Conservation (phyloP, 2,797 vertebrate genomes). For the Artibeus lituratus region DNA sequence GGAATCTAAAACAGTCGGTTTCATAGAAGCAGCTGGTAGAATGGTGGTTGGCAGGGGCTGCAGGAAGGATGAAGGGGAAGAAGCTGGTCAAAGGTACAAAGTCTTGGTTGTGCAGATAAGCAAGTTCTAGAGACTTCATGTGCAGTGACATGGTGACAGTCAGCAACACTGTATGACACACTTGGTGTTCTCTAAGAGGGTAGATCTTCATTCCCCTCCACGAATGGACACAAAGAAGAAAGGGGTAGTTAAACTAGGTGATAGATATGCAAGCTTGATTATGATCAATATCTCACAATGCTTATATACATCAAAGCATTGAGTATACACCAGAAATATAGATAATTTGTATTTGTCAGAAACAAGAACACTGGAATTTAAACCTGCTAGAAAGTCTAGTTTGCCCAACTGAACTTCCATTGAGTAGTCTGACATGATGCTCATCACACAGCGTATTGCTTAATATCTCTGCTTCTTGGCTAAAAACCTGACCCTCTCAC, state of each 20-base stretch:
- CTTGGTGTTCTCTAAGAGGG: not conserved
- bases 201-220: not conserved
- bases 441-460: not conserved
- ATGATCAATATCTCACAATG: not conserved
- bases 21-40: not conserved
- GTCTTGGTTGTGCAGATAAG: not conserved
- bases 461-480: not conserved
- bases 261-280: not conserved
- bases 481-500: not conserved
- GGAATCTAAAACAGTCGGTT: not conserved
- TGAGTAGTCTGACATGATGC: constrained; percentile 21
- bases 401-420: not conserved
- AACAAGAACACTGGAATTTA: not conserved
- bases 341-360: not conserved
- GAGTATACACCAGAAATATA: not conserved
- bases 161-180: not conserved
- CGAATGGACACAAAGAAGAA: not conserved
- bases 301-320: not conserved
- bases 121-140: not conserved
- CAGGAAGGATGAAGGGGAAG: not conserved
- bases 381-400: not conserved
- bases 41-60: not conserved
- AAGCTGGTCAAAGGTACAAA: not conserved
- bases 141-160: not conserved
- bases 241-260: not conserved